phyloP scores from a whole-genome alignment of 2,797 vertebrate genomes.

The Halcyon badia region DNA sequence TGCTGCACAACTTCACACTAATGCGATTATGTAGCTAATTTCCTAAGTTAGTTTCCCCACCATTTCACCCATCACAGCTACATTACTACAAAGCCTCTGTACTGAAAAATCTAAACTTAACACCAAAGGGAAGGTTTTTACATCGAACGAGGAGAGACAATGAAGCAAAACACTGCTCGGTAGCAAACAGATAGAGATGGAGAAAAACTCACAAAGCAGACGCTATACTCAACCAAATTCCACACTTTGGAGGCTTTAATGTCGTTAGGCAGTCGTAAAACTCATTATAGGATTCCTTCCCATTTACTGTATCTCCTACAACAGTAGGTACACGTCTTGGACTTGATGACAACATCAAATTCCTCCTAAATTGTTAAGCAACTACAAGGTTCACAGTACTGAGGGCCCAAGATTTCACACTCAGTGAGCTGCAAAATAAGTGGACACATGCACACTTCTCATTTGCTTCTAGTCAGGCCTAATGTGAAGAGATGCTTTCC shows the following conservation, averaged over 20 bases:
- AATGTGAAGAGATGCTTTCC: conserved; percentile 56
- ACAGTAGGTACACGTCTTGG: not conserved
- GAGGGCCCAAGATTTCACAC: conserved; percentile 63
- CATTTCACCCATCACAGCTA: conserved; percentile 90
- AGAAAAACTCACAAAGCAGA: not conserved
- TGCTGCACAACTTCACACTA: conserved; percentile 89
- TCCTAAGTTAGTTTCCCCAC: conserved; percentile 91
- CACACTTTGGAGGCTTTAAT: not conserved
- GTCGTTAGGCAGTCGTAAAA: not conserved
- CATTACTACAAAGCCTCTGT: conserved; percentile 74
- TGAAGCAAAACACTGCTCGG: conserved; percentile 29
- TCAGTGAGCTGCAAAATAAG: conserved; percentile 61
- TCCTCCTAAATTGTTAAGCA: conserved; percentile 64
- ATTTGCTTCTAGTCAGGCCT: conserved; percentile 60
- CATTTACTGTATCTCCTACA: conserved; percentile 21
- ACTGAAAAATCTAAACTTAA: conserved; percentile 61
- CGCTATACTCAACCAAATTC: not conserved
- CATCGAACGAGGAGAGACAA: conserved; percentile 9
- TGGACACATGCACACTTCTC: conserved; percentile 43
- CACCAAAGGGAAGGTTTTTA: conserved; percentile 41
- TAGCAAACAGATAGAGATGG: not conserved
- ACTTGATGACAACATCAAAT: conserved; percentile 71
- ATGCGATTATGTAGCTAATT: conserved; percentile 95
- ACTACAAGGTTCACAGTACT: conserved; percentile 55
- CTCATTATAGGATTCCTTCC: conserved; percentile 26